Conservation (phyloP, 1,140 invertebrate genomes). For the Danaus melanippus region DNA sequence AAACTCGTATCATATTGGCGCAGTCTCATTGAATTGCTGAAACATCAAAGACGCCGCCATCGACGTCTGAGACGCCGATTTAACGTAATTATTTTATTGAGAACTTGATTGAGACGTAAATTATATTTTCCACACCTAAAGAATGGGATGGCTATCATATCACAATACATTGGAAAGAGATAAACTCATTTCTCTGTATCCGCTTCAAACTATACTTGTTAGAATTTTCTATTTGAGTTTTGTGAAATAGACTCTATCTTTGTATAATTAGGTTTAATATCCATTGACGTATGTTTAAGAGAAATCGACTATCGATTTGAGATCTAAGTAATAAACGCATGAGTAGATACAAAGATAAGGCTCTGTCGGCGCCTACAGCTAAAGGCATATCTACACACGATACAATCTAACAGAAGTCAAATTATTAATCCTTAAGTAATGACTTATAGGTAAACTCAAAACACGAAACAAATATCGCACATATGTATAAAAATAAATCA, state of each 20-base stretch:
- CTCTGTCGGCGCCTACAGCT: slow-evolving; percentile 30
- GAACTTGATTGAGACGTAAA: slow-evolving; percentile 37
- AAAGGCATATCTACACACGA: slow-evolving; percentile 3
- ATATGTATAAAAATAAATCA: no score
- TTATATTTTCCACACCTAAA: slow-evolving; percentile 30
- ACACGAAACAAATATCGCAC: no score
- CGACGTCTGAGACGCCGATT: slow-evolving; percentile 12
- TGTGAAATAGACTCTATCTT: no score
- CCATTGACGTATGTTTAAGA: slow-evolving; percentile 24
- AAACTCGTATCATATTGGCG: not conserved
- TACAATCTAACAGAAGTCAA: no score
- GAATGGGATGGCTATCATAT: slow-evolving; percentile 32
- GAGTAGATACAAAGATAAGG: slow-evolving; percentile 44
- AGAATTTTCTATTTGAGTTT: no score
- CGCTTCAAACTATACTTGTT: slow-evolving; percentile 37
- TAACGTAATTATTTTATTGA: slow-evolving; percentile 29
- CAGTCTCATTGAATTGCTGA: not conserved
- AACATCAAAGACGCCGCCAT: not conserved
- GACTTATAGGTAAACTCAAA: no score
- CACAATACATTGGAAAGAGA: slow-evolving; percentile 40
- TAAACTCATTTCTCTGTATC: slow-evolving; percentile 46
- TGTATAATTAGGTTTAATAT: slow-evolving; percentile 11
- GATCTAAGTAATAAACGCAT: slow-evolving; percentile 46
- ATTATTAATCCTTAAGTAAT: no score
- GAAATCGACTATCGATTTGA: slow-evolving; percentile 53